These are phyloP conservation scores for Okapia johnstoni DNA, from an alignment of 2,113 vertebrate genomes.

Conservation along the genomic window DNA sequence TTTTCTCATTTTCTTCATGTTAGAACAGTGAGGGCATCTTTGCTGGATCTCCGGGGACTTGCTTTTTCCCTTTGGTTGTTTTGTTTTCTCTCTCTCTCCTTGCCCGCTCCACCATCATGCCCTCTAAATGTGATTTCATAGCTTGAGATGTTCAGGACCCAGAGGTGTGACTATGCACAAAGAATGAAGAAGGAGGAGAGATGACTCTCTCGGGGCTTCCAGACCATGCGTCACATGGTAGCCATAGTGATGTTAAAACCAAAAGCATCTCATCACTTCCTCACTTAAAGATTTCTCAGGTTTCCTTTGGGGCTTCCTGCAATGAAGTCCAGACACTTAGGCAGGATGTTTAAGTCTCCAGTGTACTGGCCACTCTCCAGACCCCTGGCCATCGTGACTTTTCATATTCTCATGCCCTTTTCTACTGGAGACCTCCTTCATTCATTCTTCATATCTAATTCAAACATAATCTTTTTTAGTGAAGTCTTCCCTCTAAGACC, in stretches of 20 bases:
- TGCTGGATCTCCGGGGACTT: conserved; percentile 56
- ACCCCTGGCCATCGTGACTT: rapidly evolving
- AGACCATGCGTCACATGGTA: background rate
- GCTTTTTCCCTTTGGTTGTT: background rate
- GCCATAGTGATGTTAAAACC: background rate
- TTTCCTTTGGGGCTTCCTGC: background rate
- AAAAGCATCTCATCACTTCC: background rate
- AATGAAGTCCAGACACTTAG: background rate
- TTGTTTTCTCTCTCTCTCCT: background rate
- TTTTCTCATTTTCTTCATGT: conserved; percentile 75
- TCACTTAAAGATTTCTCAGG: background rate
- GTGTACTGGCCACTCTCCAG: background rate
- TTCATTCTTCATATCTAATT: background rate
- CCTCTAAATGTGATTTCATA: background rate
- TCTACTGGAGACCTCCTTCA: background rate
- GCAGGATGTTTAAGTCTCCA: background rate
- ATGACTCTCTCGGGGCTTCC: background rate
- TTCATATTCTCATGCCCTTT: background rate
- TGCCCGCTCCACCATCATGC: background rate
- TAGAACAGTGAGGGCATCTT: conserved; percentile 43
- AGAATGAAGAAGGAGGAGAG: background rate
- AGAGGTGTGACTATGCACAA: background rate
- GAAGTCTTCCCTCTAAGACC: background rate
- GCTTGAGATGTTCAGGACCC: background rate
- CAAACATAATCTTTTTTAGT: background rate